Evolutionary conservation across 2,797 vertebrate species (phyloP), one percentile per base, ranked within the genome.

Genomic region (Mus caroli): DNA sequence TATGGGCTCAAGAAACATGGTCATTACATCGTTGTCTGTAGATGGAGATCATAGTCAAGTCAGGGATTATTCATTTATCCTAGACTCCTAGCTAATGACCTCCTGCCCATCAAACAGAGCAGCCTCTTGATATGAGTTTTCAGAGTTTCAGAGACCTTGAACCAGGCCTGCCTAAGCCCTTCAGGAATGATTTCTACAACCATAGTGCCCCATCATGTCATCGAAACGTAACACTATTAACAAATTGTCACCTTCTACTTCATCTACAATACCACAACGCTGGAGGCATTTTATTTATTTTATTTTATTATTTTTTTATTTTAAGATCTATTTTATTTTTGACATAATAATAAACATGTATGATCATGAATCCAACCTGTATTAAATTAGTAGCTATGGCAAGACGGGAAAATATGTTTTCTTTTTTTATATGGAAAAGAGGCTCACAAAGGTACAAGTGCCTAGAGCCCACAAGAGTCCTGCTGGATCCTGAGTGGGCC

Each of bases 1-100:
- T 34, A 67, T 17, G 64, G 64, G 64, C 64, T 67, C 64, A 67
- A 50, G 91, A 99, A 98, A 97, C 80, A 97, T 19, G 43, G 13
- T 24, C 9, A 6, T 54, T 50, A 15, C 17, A 5, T 12, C 8
- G 0, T 84, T 54, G 28, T 43, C 28, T 34, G 15, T 46, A 67
- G n/a, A 40, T 64, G 12, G 64, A 78, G 82, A 62, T 20, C 46
- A 46, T 1, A 52, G 11, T 34, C 37, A n/a, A 86, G 62, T 3
- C 13, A 85, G 60, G 26, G 90, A 73, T 19, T 22, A 11, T 3
- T 75, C 22, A 10, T 78, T 87, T 90, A 15, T 26, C 14, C 22
- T 2, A 31, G 37, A 26, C 34, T 80, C 10, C 58, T 85, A 5
- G 20, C 34, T 52, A 1, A 19, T n/a, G 31, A 10, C n/a, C 26